Percentiles rank a stretch among this genome's conserved stretches.
Conservation (phyloP, 2,113 vertebrate species). For the Megalops atlanticus region DNA sequence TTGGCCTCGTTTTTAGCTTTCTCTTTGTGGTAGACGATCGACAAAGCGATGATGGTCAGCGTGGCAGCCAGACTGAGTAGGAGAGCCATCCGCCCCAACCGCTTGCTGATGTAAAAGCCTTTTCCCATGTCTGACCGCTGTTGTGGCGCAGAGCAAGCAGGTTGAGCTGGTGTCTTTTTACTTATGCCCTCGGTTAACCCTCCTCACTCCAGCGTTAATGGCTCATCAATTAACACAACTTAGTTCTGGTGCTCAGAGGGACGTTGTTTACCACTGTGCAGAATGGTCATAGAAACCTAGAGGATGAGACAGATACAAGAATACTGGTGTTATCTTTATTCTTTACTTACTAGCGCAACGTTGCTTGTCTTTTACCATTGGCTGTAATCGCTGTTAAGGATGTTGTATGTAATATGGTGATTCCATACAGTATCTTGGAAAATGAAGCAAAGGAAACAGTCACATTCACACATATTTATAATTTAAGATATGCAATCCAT, state of each 20-base stretch:
- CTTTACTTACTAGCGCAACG: background rate
- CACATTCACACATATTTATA: no score
- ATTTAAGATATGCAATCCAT: no score
- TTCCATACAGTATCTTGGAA: no score
- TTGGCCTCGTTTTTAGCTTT: constrained; percentile 60
- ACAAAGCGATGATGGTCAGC: constrained; percentile 80
- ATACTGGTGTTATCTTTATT: background rate
- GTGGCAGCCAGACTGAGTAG: constrained; percentile 63
- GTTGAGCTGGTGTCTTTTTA: constrained; percentile 29
- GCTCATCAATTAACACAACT: background rate
- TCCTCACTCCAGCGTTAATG: background rate
- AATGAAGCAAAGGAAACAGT: no score
- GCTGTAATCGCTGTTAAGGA: no score
- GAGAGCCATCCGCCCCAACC: constrained; percentile 64
- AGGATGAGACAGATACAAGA: background rate
- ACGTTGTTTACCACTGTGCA: background rate
- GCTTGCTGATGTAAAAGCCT: constrained; percentile 84
- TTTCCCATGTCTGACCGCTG: constrained; percentile 75
- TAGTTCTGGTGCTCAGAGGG: background rate
- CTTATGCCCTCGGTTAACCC: background rate
- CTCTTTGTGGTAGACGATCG: constrained; percentile 79
- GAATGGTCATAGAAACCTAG: background rate
- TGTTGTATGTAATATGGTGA: no score
- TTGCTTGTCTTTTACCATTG: no score
- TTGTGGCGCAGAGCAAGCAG: constrained; percentile 13